A percentile compares a stretch with the other conserved stretches of the same genome.
These are phyloP conservation scores for Bombyx huttoni DNA, from an alignment of 2,888 invertebrate genomes.

Conservation along the genomic window DNA sequence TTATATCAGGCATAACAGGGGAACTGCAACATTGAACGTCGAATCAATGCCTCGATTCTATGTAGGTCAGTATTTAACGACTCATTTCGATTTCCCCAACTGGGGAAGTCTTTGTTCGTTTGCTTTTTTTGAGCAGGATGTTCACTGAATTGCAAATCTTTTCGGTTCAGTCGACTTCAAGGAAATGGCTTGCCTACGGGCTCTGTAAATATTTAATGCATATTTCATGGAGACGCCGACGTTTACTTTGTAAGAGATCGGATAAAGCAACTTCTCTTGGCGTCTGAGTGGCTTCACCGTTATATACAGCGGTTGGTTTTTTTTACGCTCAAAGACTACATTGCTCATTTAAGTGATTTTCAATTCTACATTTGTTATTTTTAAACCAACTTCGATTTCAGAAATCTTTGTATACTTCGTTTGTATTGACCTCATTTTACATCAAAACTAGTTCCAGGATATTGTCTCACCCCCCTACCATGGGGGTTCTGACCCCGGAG, in stretches of 20 bases:
- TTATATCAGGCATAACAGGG: no score
- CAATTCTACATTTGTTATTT: no score
- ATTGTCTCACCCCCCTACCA: no score
- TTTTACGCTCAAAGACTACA: no score
- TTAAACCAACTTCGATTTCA: not conserved
- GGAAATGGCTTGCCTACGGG: conserved; percentile 46
- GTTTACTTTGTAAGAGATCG: conserved; percentile 59
- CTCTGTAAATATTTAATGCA: conserved; percentile 69
- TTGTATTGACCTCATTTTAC: not conserved
- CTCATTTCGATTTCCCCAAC: conserved; percentile 45
- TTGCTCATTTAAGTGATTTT: not conserved
- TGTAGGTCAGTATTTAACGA: conserved; percentile 42
- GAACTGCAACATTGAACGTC: not conserved
- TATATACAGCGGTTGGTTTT: not conserved
- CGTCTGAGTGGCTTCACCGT: not conserved
- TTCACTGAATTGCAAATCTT: conserved; percentile 67
- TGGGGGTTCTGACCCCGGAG: no score
- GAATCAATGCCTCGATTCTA: conserved; percentile 1
- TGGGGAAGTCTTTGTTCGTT: conserved; percentile 44
- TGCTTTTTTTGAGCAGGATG: conserved; percentile 57
- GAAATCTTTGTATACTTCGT: not conserved
- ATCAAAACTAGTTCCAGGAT: no score
- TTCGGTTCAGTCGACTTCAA: conserved; percentile 59
- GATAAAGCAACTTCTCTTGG: conserved; percentile 35
- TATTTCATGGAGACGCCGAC: conserved; percentile 59